A percentile compares a stretch with the other conserved stretches of the same genome.
phyloP scores from a whole-genome alignment of 1,140 invertebrate species.

The Thrips palmi region DNA sequence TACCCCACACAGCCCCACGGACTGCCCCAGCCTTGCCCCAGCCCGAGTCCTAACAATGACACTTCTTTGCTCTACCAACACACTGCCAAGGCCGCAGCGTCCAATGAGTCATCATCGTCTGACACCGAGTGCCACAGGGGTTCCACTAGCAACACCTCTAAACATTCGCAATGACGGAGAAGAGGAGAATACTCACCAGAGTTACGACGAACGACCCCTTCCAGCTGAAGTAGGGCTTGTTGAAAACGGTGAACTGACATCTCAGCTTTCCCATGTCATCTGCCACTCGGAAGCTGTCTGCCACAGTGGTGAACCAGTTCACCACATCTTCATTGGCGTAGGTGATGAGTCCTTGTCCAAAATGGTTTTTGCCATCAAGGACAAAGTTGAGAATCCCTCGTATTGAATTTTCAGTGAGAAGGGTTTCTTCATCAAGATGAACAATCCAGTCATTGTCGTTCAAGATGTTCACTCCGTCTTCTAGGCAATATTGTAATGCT shows the following conservation, averaged over 20 bases:
- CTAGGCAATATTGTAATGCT: constrained; percentile 89
- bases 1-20: too few species aligned
- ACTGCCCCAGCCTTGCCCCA: too few species aligned
- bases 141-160: too few species aligned
- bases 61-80: too few species aligned
- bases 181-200: constrained; percentile 54
- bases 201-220: constrained; percentile 93
- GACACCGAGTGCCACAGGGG: too few species aligned
- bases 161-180: too few species aligned
- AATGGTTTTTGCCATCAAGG: constrained; percentile 81
- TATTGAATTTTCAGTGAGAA: constrained; percentile 82
- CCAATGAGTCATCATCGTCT: too few species aligned
- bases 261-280: constrained; percentile 94
- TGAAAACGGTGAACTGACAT: constrained; percentile 82
- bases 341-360: constrained; percentile 94
- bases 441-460: constrained; percentile 91
- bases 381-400: constrained; percentile 92
- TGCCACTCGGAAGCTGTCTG: constrained; percentile 89
- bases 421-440: constrained; percentile 92
- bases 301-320: constrained; percentile 92
- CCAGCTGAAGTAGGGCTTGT: constrained; percentile 93
- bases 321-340: constrained; percentile 94
- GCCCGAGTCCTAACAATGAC: too few species aligned
- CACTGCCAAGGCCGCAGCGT: too few species aligned
- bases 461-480: constrained; percentile 74